phyloP scores from a whole-genome alignment of 1,140 invertebrate genomes.

The Tenebrio molitor region DNA sequence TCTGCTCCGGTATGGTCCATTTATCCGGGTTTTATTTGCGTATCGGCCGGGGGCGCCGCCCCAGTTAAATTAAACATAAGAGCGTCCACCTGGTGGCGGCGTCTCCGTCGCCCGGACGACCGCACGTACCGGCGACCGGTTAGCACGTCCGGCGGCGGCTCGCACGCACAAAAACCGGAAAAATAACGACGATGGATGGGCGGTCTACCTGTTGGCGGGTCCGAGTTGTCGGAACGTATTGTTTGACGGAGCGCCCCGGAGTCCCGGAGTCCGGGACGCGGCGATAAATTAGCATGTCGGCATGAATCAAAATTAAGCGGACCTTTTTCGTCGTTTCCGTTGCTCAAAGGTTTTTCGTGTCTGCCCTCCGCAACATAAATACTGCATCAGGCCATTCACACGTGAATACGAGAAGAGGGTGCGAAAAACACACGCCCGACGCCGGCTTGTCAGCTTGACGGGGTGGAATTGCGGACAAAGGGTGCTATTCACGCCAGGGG shows the following conservation, averaged over 20 bases:
- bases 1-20: slow-evolving; percentile 30
- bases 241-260: neutral
- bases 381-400: slow-evolving; percentile 36
- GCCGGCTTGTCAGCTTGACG: slow-evolving; percentile 16
- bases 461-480: no score
- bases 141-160: slow-evolving; percentile 19
- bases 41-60: slow-evolving; percentile 1
- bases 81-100: slow-evolving; percentile 21
- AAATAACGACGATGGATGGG: slow-evolving; percentile 35
- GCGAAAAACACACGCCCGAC: slow-evolving; percentile 22
- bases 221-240: slow-evolving; percentile 2
- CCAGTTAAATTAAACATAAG: slow-evolving; percentile 19
- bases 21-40: slow-evolving; percentile 34
- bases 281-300: slow-evolving; percentile 38
- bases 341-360: slow-evolving; percentile 40
- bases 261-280: slow-evolving; percentile 12
- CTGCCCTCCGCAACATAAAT: slow-evolving; percentile 32
- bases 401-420: slow-evolving; percentile 38
- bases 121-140: slow-evolving; percentile 1
- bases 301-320: slow-evolving; percentile 40
- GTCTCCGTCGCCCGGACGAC: slow-evolving; percentile 12
- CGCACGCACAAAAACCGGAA: slow-evolving; percentile 34
- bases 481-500: no score
- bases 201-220: slow-evolving; percentile 19
- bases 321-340: slow-evolving; percentile 34